phyloP scores from a whole-genome alignment of 2,888 invertebrate genomes.

The Tenthredo distinguenda region DNA sequence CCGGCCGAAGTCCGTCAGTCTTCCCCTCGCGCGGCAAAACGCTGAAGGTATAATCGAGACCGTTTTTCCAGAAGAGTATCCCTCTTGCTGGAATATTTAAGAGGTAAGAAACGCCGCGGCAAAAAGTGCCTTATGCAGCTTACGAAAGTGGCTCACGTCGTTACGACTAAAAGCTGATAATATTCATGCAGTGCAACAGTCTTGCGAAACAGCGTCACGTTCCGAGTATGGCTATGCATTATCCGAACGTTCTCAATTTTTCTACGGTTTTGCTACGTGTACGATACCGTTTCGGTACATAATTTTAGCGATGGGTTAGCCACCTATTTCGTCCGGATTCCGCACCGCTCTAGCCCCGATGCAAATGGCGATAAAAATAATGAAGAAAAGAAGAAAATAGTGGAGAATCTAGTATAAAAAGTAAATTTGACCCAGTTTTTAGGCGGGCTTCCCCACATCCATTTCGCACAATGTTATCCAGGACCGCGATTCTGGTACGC shows the following conservation, averaged over 20 bases:
- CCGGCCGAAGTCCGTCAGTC: too few species aligned
- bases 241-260: background rate
- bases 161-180: slow-evolving; percentile 20
- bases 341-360: background rate
- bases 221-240: background rate
- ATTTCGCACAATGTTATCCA: slow-evolving; percentile 25
- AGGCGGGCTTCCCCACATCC: slow-evolving; percentile 49
- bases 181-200: background rate
- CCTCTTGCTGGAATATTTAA: background rate
- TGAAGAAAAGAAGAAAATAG: background rate
- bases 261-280: background rate
- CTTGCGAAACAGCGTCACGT: background rate
- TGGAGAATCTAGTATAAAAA: slow-evolving; percentile 37
- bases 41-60: background rate
- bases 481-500: background rate
- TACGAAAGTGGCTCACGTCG: background rate
- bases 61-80: background rate
- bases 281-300: background rate
- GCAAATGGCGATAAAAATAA: slow-evolving; percentile 9
- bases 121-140: background rate
- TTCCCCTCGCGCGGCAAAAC: background rate
- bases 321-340: background rate
- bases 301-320: background rate
- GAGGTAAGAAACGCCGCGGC: background rate
- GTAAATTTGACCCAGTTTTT: slow-evolving; percentile 50